phyloP scores from a whole-genome alignment of 2,113 vertebrate species.

The Scomber japonicus region DNA sequence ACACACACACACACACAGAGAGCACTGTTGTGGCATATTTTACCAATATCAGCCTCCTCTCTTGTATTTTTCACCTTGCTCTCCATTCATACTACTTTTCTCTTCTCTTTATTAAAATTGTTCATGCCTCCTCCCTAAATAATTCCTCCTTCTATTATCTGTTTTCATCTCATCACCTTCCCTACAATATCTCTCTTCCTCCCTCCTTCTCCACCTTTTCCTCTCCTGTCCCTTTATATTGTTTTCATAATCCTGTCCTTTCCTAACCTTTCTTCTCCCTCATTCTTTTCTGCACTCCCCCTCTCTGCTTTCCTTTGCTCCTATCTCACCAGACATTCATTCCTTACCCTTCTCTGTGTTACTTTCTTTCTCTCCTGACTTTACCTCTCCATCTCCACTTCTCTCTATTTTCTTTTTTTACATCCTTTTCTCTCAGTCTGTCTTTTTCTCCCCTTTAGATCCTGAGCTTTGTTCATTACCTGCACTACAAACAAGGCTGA shows the following conservation, averaged over 20 bases:
- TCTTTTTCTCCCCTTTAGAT: neutral
- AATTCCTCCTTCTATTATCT: neutral
- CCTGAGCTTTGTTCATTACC: conserved; percentile 66
- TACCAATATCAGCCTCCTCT: neutral
- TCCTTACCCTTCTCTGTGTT: neutral
- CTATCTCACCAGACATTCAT: too few relatives aligned
- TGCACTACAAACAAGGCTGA: conserved; percentile 70
- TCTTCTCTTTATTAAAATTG: neutral
- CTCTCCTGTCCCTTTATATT: neutral
- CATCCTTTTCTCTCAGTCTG: neutral
- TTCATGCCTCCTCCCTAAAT: neutral
- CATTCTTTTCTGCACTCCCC: neutral
- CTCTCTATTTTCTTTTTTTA: neutral
- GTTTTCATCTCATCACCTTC: neutral
- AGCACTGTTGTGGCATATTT: conserved; percentile 7
- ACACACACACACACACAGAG: too few relatives aligned
- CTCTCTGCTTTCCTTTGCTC: neutral
- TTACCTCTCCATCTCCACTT: conserved; percentile 7
- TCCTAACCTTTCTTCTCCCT: conserved; percentile 1
- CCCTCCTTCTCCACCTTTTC: neutral
- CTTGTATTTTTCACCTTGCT: neutral
- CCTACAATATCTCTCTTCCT: neutral
- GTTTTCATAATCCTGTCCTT: neutral
- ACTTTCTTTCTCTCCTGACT: neutral
- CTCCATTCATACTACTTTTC: neutral